Conservation (phyloP, 2,113 vertebrate genomes). For the Alectura lathami region DNA sequence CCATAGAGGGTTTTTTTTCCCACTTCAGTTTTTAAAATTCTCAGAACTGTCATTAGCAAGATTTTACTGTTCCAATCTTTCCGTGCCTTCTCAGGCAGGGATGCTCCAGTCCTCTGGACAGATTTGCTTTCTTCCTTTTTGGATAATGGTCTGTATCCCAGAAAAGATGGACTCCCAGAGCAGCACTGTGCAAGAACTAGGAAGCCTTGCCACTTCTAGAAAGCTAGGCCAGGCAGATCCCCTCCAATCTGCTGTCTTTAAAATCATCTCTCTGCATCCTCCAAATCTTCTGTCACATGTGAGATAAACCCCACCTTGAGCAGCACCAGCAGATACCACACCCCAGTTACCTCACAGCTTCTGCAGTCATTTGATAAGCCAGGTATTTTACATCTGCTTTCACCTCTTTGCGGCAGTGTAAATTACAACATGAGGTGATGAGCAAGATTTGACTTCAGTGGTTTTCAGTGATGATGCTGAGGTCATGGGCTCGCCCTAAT, state of each 20-base stretch:
- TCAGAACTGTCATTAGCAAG: conserved; percentile 62
- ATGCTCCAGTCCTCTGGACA: background rate
- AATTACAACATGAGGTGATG: background rate
- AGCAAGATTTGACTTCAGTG: background rate
- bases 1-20: conserved; percentile 9
- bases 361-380: background rate
- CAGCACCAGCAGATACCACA: background rate
- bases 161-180: background rate
- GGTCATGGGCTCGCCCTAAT: background rate
- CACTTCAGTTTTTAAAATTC: conserved; percentile 48
- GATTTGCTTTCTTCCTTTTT: conserved; percentile 3
- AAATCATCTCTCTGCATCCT: background rate
- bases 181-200: background rate
- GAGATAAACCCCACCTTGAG: background rate
- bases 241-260: background rate
- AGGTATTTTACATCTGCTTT: background rate
- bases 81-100: background rate
- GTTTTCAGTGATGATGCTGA: background rate
- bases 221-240: background rate
- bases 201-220: background rate
- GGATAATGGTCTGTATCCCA: background rate
- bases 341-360: background rate
- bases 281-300: background rate
- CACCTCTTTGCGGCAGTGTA: background rate
- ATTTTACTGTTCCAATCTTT: conserved; percentile 53